Evolutionary conservation across 2,113 vertebrate genomes (phyloP), one percentile per base, ranked within the genome.

Genomic region (Gymnarchus niloticus): DNA sequence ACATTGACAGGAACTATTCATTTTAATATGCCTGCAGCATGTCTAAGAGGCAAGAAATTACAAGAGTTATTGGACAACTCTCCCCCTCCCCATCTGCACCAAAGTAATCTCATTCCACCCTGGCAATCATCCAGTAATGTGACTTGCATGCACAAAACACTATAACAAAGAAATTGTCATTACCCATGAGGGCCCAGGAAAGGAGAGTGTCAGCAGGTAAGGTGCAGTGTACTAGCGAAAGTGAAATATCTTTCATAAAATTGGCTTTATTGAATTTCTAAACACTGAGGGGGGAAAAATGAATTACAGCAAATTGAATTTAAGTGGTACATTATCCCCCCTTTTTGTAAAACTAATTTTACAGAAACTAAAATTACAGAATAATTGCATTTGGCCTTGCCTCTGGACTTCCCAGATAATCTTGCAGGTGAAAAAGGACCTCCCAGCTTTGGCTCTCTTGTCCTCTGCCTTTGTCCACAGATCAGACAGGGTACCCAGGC

Each of bases 241-340:
- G 48, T 56, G 49, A 82, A 82, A 33, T n/a, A 10, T 46, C 44
- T 23, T 48, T 82, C 80, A 28, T 25, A 56, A 82, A 82, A 54
- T 54, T 12, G 33, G 7, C 48, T 73, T 76, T 17, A 85, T 85
- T 85, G 5, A 37, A 85, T 76, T 85, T 85, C 25, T 56, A 37
- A 76, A 76, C 28, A 52, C 19, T 54, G 9, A 77, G 65, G 44
- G 49, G 49, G 49, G 21, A 48, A 33, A 54, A 56, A 85, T 77
- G 14, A 57, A 83, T 83, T 46, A 83, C 28, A 4, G 52, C 57
- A 84, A 84, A 84, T 59, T 61, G 49, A 56, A 81, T 56, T 77
- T 85, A 14, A 83, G 84, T 10, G 51, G 14, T 37, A 41, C 1
- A 52, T 52, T 76, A 65, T 84, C n/a, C 37, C 65, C 10, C 48